phyloP scores from a whole-genome alignment of 2,888 invertebrate species.

The Achlya flavicornis region DNA sequence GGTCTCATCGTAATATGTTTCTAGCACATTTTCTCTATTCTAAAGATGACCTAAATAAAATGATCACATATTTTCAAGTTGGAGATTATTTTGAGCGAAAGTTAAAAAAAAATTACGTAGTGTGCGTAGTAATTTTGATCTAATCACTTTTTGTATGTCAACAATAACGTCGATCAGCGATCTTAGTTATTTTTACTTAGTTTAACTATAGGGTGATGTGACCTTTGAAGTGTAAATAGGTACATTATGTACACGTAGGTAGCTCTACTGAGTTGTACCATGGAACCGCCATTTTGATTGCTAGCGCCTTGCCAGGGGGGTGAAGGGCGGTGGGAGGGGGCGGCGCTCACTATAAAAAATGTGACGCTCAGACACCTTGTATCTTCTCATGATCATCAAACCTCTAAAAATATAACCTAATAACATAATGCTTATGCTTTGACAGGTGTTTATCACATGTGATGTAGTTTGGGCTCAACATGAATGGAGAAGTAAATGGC shows the following conservation, averaged over 20 bases:
- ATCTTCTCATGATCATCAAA: slow-evolving; percentile 50
- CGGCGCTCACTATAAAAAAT: slow-evolving; percentile 66
- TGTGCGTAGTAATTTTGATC: background rate
- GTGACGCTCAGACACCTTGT: slow-evolving; percentile 61
- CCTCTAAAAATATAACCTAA: slow-evolving; percentile 55
- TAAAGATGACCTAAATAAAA: background rate
- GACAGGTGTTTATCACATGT: slow-evolving; percentile 65
- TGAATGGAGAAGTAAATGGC: slow-evolving; percentile 73
- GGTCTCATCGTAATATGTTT: background rate
- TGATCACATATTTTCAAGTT: slow-evolving; percentile 2
- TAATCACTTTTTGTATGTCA: slow-evolving; percentile 7
- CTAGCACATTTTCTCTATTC: background rate
- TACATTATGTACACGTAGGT: slow-evolving; percentile 69
- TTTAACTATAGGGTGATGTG: slow-evolving; percentile 33
- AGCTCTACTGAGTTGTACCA: slow-evolving; percentile 64
- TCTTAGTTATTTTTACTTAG: slow-evolving; percentile 13
- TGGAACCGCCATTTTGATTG: slow-evolving; percentile 81
- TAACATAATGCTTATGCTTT: slow-evolving; percentile 51
- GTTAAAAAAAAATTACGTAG: slow-evolving; percentile 12
- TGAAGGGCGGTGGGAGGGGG: slow-evolving; percentile 58
- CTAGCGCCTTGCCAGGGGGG: slow-evolving; percentile 71
- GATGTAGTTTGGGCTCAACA: slow-evolving; percentile 58
- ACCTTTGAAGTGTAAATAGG: slow-evolving; percentile 47
- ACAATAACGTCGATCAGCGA: slow-evolving; percentile 8
- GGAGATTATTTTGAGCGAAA: slow-evolving; percentile 31